Evolutionary conservation across 2,797 vertebrate genomes (phyloP).

Genomic region (Sebastes diploproa): DNA sequence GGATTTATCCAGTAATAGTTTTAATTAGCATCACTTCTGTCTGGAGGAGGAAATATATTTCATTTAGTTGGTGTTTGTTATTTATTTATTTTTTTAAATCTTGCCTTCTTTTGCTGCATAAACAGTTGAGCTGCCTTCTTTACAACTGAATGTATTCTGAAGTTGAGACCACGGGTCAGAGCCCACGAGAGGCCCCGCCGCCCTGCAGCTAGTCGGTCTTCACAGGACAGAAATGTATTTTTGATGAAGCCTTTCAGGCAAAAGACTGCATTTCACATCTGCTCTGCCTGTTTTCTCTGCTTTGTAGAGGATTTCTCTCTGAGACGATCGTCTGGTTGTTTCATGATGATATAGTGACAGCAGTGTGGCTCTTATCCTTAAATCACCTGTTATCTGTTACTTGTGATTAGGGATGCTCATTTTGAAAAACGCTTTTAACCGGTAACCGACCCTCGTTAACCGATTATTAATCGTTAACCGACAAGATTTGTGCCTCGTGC

Average conservation of each 20-base stretch:
- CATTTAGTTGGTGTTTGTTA: background rate
- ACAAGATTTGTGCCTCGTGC: too few relatives aligned
- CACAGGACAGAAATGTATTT: background rate
- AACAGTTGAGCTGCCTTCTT: slow-evolving; percentile 4
- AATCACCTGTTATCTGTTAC: background rate
- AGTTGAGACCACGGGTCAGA: slow-evolving; percentile 12
- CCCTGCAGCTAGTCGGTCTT: background rate
- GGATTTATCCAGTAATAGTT: background rate
- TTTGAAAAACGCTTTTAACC: too few relatives aligned
- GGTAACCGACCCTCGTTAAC: too few relatives aligned
- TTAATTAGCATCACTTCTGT: slow-evolving; percentile 21
- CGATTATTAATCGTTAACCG: too few relatives aligned
- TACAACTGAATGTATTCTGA: background rate
- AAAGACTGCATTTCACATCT: background rate
- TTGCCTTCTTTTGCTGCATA: background rate
- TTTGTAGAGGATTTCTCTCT: too few relatives aligned
- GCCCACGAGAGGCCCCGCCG: background rate
- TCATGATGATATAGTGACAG: background rate
- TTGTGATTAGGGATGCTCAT: too few relatives aligned
- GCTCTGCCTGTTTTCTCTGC: background rate
- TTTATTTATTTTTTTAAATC: background rate
- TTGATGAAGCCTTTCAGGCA: background rate
- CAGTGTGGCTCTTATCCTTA: background rate
- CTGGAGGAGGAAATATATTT: background rate
- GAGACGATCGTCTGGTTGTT: background rate